Conservation (phyloP, 2,888 invertebrate species). For the Acleris emargana region DNA sequence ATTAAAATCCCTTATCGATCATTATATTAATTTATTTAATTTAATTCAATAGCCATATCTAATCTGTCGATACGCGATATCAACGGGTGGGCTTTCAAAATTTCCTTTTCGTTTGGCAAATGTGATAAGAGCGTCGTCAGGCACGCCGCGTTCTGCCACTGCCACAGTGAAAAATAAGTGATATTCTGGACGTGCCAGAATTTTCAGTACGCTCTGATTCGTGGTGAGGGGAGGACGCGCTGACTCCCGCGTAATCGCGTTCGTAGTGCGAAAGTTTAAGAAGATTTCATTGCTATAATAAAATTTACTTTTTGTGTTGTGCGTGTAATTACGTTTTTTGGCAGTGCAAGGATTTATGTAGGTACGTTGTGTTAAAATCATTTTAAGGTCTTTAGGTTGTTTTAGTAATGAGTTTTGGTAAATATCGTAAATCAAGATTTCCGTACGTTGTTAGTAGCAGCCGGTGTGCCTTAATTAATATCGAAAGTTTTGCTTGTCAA, state of each 20-base stretch:
- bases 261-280: slow-evolving; percentile 25
- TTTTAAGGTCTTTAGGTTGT: background rate
- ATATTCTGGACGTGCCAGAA: slow-evolving; percentile 18
- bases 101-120: slow-evolving; percentile 29
- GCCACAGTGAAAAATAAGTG: slow-evolving; percentile 19
- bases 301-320: slow-evolving; percentile 28
- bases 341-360: slow-evolving; percentile 15
- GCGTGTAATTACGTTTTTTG: slow-evolving; percentile 25
- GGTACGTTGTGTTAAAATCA: slow-evolving; percentile 14
- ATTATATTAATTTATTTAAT: slow-evolving; percentile 67
- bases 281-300: slow-evolving; percentile 17
- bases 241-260: slow-evolving; percentile 9
- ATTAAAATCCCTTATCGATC: slow-evolving; percentile 61
- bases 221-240: slow-evolving; percentile 20
- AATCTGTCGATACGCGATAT: slow-evolving; percentile 27
- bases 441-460: slow-evolving; percentile 1
- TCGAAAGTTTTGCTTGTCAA: background rate
- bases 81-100: slow-evolving; percentile 22
- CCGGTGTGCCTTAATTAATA: slow-evolving; percentile 9
- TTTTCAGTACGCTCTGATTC: slow-evolving; percentile 27
- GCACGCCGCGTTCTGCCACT: slow-evolving; percentile 5
- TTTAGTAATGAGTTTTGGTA: slow-evolving; percentile 8
- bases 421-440: slow-evolving; percentile 5
- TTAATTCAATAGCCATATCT: slow-evolving; percentile 62
- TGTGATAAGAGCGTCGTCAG: slow-evolving; percentile 11